Evolutionary conservation across 2,888 invertebrate species (phyloP), one percentile per base, ranked within the genome.

Genomic region (Cantharis lateralis): DNA sequence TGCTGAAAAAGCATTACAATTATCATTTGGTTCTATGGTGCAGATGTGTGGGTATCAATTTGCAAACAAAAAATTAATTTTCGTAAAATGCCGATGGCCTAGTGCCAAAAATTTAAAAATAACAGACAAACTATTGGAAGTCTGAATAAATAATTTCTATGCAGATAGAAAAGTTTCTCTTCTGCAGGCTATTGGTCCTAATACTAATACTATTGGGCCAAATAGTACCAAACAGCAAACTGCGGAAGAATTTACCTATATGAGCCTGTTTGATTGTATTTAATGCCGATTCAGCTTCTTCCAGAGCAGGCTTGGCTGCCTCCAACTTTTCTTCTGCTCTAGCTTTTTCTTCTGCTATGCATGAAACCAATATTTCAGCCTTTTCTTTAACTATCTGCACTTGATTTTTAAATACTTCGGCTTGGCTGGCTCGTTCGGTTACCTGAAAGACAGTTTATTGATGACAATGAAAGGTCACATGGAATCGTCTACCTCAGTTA

Each of bases 181-280:
- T 18, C 18, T 18, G 18, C 18, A 18, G 18, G 18, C 3, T 18
- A 18, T 18, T 18, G 18, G 18, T 18, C 3, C 18, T n/a, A n/a
- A n/a, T n/a, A n/a, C n/a, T n/a, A n/a, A n/a, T n/a, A n/a, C n/a
- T n/a, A n/a, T n/a, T n/a, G n/a, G n/a, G 18, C 18, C 18, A 4
- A 18, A 18, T 3, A 18, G 18, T 20, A 20, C 7, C 20, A 20
- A 20, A 20, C 7, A 5, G 1, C 18, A 18, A 18, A 18, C 1
- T 18, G 18, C n/a, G n/a, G n/a, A n/a, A 18, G 26, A 26, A 48
- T 61, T 81, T 88, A 89, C 92, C 91, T 82, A 98, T 98, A 86
- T 98, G 98, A 4, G 98, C 97, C 62, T 97, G 98, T 87, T 98
- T 98, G 77, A 98, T 98, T 0, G 98, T 98, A 85, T 98, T 97